Evolutionary conservation across 2,888 invertebrate genomes (phyloP).

Genomic region (Thalpophila matura): DNA sequence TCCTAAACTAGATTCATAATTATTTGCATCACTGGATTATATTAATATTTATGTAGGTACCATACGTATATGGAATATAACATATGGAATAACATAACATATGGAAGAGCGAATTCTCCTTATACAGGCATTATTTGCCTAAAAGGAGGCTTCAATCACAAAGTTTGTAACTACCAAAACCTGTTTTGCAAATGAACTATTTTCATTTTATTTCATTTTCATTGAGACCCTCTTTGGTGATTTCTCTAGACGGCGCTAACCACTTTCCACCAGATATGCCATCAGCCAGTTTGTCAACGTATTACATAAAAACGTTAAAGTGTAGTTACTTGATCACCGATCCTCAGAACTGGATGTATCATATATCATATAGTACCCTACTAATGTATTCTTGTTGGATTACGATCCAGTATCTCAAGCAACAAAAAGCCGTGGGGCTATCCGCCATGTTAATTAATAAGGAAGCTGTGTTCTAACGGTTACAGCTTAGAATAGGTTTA

Average conservation of each 20-base stretch:
- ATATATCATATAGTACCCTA: constrained; percentile 9
- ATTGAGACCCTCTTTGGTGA: too few relatives aligned
- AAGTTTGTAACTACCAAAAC: too few relatives aligned
- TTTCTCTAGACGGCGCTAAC: not conserved
- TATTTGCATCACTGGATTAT: too few relatives aligned
- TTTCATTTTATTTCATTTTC: too few relatives aligned
- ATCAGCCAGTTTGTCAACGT: not conserved
- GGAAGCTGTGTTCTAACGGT: constrained; percentile 27
- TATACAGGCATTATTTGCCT: too few relatives aligned
- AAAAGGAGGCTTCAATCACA: too few relatives aligned
- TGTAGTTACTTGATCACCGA: not conserved
- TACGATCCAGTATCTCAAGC: constrained; percentile 14
- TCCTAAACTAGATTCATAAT: too few relatives aligned
- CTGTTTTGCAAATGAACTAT: too few relatives aligned
- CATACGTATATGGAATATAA: too few relatives aligned
- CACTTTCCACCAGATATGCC: not conserved
- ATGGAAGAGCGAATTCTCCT: too few relatives aligned
- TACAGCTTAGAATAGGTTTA: constrained; percentile 13
- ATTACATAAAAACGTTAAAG: constrained; percentile 19
- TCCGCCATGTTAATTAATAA: constrained; percentile 44
- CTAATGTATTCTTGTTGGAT: constrained; percentile 34
- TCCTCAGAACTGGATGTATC: constrained; percentile 11
- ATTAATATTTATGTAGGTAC: too few relatives aligned
- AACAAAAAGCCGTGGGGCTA: constrained; percentile 38
- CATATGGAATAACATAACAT: too few relatives aligned